Conservation (phyloP, 2,888 invertebrate species). For the Choreutis nemorana region DNA sequence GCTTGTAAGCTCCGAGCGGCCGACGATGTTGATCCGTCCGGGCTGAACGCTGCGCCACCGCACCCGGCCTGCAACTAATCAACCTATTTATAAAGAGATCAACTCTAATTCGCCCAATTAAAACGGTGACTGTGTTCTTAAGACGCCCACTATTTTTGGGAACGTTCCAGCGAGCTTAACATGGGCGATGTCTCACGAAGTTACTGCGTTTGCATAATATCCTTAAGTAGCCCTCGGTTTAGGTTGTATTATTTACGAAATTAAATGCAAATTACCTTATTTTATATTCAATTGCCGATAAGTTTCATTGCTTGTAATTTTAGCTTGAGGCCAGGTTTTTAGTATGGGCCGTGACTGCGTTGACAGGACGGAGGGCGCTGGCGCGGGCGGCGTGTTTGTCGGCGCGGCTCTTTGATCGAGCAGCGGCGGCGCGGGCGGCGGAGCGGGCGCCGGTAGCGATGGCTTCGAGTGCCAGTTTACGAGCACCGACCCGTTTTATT, state of each 20-base stretch:
- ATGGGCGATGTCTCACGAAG: too few relatives aligned
- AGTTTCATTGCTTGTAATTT: conserved; percentile 47
- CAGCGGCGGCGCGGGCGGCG: conserved; percentile 25
- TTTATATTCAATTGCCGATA: conserved; percentile 53
- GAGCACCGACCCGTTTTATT: conserved; percentile 51
- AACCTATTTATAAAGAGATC: conserved; percentile 63
- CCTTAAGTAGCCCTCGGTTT: conserved; percentile 5
- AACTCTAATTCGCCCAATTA: conserved; percentile 60
- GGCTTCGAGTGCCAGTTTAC: conserved; percentile 54
- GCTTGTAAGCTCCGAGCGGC: conserved; percentile 28
- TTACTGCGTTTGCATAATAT: conserved; percentile 4
- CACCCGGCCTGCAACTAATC: conserved; percentile 51
- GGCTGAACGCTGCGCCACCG: conserved; percentile 14
- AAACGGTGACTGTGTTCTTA: conserved; percentile 55
- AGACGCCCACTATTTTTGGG: conserved; percentile 63
- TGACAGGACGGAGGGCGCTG: conserved; percentile 43
- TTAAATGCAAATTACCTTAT: conserved; percentile 38
- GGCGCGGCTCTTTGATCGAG: conserved; percentile 7
- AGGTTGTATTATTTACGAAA: conserved; percentile 17
- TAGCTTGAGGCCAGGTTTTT: conserved; percentile 42
- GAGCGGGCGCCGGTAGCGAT: conserved; percentile 53
- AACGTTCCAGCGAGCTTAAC: conserved; percentile 54
- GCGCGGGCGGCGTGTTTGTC: conserved; percentile 7
- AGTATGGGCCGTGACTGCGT: conserved; percentile 50
- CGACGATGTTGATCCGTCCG: conserved; percentile 20